These are phyloP conservation scores for Gorsachius magnificus DNA, from an alignment of 2,797 vertebrate species.

Conservation along the genomic window DNA sequence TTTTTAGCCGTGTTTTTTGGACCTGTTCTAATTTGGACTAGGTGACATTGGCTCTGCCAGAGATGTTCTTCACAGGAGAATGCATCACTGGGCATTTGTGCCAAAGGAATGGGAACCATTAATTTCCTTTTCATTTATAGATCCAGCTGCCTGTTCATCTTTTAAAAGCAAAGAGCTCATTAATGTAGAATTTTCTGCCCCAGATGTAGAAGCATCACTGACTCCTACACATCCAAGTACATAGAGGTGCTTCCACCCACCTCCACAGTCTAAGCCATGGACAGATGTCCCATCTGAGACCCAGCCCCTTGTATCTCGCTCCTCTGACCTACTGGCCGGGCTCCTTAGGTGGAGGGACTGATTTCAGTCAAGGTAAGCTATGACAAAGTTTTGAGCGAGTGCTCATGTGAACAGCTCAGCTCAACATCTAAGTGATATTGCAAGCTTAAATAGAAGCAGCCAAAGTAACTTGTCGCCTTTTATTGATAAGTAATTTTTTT, in stretches of 20 bases:
- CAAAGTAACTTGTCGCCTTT: not conserved
- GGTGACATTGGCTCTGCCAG: not conserved
- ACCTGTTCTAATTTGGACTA: not conserved
- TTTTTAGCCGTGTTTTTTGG: not conserved
- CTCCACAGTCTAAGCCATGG: not conserved
- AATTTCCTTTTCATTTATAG: not conserved
- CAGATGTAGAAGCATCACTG: fast-evolving
- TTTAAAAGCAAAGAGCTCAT: not conserved
- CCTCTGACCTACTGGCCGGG: not conserved
- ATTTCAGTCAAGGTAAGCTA: not conserved
- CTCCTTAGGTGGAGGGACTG: not conserved
- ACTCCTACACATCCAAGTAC: not conserved
- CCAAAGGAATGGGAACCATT: not conserved
- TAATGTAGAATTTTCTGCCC: not conserved
- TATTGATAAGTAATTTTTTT: not conserved
- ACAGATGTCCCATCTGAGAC: not conserved
- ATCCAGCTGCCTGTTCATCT: not conserved
- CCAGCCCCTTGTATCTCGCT: not conserved
- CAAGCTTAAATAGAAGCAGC: not conserved
- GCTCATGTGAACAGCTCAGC: not conserved
- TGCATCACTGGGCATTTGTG: not conserved
- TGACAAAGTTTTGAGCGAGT: not conserved
- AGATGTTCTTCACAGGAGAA: not conserved
- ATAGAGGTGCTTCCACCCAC: not conserved
- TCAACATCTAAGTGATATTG: not conserved